Conservation (phyloP, 2,797 vertebrate genomes). For the Cyclopterus lumpus region DNA sequence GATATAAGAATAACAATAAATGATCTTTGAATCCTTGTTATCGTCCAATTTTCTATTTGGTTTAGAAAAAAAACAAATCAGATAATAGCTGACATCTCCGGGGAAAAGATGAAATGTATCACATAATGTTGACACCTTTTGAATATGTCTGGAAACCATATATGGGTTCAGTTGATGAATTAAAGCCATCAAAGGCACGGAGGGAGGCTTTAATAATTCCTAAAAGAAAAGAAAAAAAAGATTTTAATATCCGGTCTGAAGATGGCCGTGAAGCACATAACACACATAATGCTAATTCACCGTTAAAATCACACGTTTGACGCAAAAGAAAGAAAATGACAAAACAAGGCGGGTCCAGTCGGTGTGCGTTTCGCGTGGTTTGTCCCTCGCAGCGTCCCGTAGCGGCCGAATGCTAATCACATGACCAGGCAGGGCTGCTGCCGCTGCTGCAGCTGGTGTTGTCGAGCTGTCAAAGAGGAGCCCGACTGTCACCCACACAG, state of each 20-base stretch:
- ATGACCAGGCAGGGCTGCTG: conserved; percentile 72
- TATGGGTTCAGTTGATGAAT: too few species aligned
- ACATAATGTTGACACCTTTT: background rate
- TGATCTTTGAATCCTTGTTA: background rate
- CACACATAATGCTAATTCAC: background rate
- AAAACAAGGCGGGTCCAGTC: background rate
- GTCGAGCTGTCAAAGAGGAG: conserved; percentile 69
- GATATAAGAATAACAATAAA: background rate
- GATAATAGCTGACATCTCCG: background rate
- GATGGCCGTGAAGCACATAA: background rate
- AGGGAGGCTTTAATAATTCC: background rate
- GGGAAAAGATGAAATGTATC: background rate
- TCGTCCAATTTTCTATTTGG: background rate
- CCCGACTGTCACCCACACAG: conserved; percentile 42
- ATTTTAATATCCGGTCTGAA: background rate
- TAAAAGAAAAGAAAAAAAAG: too few species aligned
- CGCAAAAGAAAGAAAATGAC: background rate
- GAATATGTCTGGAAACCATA: background rate
- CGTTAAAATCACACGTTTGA: background rate
- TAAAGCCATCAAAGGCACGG: background rate
- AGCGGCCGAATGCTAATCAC: conserved; percentile 61
- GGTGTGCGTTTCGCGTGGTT: background rate
- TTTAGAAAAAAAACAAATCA: background rate
- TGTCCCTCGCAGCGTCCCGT: conserved; percentile 61
- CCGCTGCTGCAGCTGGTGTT: conserved; percentile 48